Conservation (phyloP, 2,113 vertebrate species). For the Entelurus aequoreus region DNA sequence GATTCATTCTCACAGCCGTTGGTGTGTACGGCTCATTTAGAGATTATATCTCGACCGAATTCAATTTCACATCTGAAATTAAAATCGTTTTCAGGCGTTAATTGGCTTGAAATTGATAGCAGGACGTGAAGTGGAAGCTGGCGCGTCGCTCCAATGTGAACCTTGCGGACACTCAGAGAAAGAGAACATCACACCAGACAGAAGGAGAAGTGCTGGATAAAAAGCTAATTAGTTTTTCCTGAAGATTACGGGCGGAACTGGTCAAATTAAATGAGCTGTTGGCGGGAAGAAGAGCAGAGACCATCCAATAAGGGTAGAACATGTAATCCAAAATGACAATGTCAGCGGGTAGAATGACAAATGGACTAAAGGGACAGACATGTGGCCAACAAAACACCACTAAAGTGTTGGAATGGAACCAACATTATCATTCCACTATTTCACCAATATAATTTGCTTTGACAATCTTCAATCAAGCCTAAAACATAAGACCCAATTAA, state of each 20-base stretch:
- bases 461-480: slow-evolving; percentile 11
- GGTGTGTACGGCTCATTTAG: slow-evolving; percentile 1
- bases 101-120: slow-evolving; percentile 43
- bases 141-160: slow-evolving; percentile 8
- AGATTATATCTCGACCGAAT: slow-evolving; percentile 57
- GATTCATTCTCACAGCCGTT: slow-evolving; percentile 16
- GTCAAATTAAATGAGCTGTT: slow-evolving; percentile 22
- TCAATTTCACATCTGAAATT: slow-evolving; percentile 57
- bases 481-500: slow-evolving; percentile 18
- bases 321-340: not conserved
- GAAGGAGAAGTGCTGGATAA: not conserved
- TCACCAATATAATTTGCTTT: slow-evolving; percentile 4
- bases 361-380: not conserved
- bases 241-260: slow-evolving; percentile 15
- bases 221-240: slow-evolving; percentile 16
- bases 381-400: not conserved
- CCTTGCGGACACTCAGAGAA: slow-evolving; percentile 3
- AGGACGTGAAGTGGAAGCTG: slow-evolving; percentile 27
- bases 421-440: not conserved
- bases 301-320: not conserved
- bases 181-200: not conserved
- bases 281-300: slow-evolving; percentile 1
- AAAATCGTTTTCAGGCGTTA: slow-evolving; percentile 45
- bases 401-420: not conserved
- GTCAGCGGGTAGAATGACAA: not conserved